Evolutionary conservation across 1,140 invertebrate genomes (phyloP).

Genomic region (Anoplophora glabripennis): DNA sequence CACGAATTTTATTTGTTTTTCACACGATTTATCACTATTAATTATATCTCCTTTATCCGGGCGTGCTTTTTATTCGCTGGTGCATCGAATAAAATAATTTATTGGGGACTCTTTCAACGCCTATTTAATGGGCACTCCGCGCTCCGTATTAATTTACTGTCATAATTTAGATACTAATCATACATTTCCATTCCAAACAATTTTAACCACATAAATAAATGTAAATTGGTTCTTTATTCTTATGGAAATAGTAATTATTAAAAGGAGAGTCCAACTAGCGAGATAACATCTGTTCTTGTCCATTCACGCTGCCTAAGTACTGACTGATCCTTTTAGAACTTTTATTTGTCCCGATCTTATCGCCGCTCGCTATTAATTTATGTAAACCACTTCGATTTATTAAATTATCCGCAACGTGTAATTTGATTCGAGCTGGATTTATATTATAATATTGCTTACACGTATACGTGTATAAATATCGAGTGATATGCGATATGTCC

Average conservation of each 20-base stretch:
- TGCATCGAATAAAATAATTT: slow-evolving; percentile 18
- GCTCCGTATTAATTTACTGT: slow-evolving; percentile 7
- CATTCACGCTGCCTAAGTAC: too few relatives aligned
- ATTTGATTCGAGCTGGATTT: too few relatives aligned
- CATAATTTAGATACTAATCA: slow-evolving; percentile 15
- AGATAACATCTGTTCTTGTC: slow-evolving; percentile 7
- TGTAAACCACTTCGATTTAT: too few relatives aligned
- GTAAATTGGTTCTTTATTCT: slow-evolving; percentile 13
- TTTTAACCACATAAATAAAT: slow-evolving; percentile 9
- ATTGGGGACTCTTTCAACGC: slow-evolving; percentile 17
- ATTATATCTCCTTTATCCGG: slow-evolving; percentile 19
- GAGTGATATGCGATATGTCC: too few relatives aligned
- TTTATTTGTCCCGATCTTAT: too few relatives aligned
- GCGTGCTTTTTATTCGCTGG: slow-evolving; percentile 9
- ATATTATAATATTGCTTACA: too few relatives aligned
- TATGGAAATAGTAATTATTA: slow-evolving; percentile 12
- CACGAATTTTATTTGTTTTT: slow-evolving; percentile 24
- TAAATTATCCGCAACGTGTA: too few relatives aligned
- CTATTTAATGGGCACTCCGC: not conserved
- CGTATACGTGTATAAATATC: too few relatives aligned
- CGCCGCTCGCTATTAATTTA: too few relatives aligned
- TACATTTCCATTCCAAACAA: slow-evolving; percentile 15
- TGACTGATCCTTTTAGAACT: too few relatives aligned
- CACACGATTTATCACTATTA: slow-evolving; percentile 22
- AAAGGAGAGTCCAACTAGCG: slow-evolving; percentile 2